Evolutionary conservation across 1,140 invertebrate species (phyloP), one percentile per base, ranked within the genome.

Genomic region (Eupristina koningsbergeri): DNA sequence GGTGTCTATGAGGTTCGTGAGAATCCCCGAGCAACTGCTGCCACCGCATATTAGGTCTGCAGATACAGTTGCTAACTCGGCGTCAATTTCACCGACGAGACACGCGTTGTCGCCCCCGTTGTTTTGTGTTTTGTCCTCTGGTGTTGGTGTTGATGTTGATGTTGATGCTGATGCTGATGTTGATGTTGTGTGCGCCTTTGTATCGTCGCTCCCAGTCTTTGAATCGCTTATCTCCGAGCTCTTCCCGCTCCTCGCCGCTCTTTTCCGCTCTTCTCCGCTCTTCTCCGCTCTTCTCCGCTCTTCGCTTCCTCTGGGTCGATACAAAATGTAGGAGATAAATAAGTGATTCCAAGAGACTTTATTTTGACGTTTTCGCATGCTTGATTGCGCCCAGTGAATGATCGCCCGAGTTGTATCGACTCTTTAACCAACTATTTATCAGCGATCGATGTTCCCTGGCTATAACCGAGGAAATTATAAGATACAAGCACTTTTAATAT

Each of bases 31-130:
- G 15, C 13, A 17, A 15, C 7, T 50, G 15, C 41, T 79, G 61
- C 36, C 45, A 45, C 31, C 45, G 64, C 31, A 17, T 50, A 58
- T 74, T 45, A 74, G 67, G 19, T 74, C 67, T 34, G 39, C 80
- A 81, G 71, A 61, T 74, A 81, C 34, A 34, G 67, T 61, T 73
- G 31, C 64, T 80, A 80, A 58, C 63, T 64, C 63, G 29, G 36
- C 78, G 63, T 63, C 58, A 63, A 63, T 5, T 3, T 0, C 13
- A 7, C 53, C 5, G 53, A 58, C 53, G 26, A 19, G 53, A 2
- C 7, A 58, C 26, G 1, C 3, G 26, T 22, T 58, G 7, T 53
- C 19, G 50, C 9, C 15, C 41, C 19, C n/a, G 31, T 63, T n/a
- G n/a, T n/a, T n/a, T n/a, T n/a, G n/a, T n/a, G n/a, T n/a, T n/a